A percentile compares a stretch with the other conserved stretches of the same genome.
Evolutionary conservation across 2,797 vertebrate genomes (phyloP).

Genomic region (Aulostomus chinensis): DNA sequence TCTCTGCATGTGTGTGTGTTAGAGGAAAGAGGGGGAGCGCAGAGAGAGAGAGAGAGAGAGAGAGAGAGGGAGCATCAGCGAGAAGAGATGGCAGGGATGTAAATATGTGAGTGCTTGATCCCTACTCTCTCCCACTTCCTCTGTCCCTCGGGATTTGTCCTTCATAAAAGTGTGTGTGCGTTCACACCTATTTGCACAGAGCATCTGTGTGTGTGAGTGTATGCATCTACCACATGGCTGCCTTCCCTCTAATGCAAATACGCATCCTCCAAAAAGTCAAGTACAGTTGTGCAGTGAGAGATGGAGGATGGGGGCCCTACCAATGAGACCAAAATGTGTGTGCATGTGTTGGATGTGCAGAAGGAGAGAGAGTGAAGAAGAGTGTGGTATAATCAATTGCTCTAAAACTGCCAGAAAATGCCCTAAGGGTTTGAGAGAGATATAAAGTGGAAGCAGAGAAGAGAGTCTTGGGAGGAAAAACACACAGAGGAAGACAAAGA

Average conservation of each 20-base stretch:
- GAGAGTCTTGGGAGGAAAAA: neutral
- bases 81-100: constrained; percentile 54
- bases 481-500: constrained; percentile 10
- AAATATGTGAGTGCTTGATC: constrained; percentile 50
- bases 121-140: constrained; percentile 46
- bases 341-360: constrained; percentile 7
- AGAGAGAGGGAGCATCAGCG: neutral
- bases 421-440: constrained; percentile 37
- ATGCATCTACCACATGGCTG: constrained; percentile 41
- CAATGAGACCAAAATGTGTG: neutral
- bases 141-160: constrained; percentile 62
- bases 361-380: constrained; percentile 31
- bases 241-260: constrained; percentile 38
- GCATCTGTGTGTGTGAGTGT: constrained; percentile 3
- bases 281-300: constrained; percentile 20
- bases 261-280: constrained; percentile 32
- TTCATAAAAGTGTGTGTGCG: constrained; percentile 26
- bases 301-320: constrained; percentile 9
- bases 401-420: constrained; percentile 58
- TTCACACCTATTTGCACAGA: constrained; percentile 31
- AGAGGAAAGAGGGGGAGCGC: constrained; percentile 14
- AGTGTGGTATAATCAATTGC: constrained; percentile 64
- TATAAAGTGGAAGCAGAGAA: constrained; percentile 24
- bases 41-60: constrained; percentile 12
- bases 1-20: constrained; percentile 30